Base-by-base conservation (phyloP, 2,113 vertebrate genomes). In the Crotalus helleri region DNA sequence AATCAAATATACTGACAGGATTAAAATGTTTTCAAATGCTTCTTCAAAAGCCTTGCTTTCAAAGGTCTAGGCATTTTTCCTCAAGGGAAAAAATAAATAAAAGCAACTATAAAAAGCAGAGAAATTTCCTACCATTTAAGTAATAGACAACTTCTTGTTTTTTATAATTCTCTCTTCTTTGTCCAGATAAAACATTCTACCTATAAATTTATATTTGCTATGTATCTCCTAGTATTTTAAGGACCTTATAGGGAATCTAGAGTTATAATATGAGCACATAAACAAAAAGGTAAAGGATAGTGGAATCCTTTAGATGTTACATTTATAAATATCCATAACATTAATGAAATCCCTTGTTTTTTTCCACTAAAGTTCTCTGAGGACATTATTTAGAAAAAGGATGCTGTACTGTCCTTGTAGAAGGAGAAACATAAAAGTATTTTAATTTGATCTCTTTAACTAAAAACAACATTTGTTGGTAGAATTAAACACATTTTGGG, bases 171-270 rank as follows among this genome's bases (percentile, higher is more conserved):
- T 17, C 61, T 85, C 53, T 93, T 90, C 91, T 92, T 21, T 87
- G 88, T 93, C 46, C 64, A 88, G 91, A 54, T 74, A 74, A 93
- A 96, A 91, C 19, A 93, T 21, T 74, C 23, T 57, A 94, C 54
- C 9, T 86, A 26, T 51, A 12, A 26, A 39, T 21, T 81, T 44
- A 81, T 29, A 29, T 81, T 53, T 49, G 12, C 29, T 54, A 93
- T 89, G 33, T 93, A 91, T 96, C 86, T 51, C 93, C 53, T 51
- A 91, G 95, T 94, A 96, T 12, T 95, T 94, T 81, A 51, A 93
- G 53, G 53, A 23, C 15, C 88, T 6, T 5, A 23, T 94, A 33
- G 39, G 93, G 92, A 81, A 95, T 85, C 7, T 92, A 39, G 57
- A 57, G 94, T 96, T 96, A 93, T 92, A 94, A 95, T 90, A 87